These are phyloP conservation scores for Thamnaconus septentrionalis DNA, from an alignment of 2,113 vertebrate species.

Conservation along the genomic window DNA sequence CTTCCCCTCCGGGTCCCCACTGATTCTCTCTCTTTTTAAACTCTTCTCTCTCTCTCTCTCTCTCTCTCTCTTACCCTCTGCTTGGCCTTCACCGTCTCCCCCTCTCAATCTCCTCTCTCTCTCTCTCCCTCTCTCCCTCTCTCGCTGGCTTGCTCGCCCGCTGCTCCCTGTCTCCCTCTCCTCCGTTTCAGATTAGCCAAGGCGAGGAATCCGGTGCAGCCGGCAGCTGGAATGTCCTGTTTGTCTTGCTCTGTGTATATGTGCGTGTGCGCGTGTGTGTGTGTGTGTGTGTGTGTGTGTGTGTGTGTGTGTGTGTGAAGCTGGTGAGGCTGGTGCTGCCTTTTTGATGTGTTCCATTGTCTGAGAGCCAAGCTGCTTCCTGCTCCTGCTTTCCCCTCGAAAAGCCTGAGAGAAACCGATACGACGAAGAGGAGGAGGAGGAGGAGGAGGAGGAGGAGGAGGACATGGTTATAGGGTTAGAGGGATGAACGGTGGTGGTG, in stretches of 20 bases:
- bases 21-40: slow-evolving; percentile 12
- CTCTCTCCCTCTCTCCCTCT: slow-evolving; percentile 29
- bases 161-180: slow-evolving; percentile 71
- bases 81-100: slow-evolving; percentile 25
- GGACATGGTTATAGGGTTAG: slow-evolving; percentile 19
- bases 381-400: slow-evolving; percentile 63
- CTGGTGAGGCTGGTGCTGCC: slow-evolving; percentile 70
- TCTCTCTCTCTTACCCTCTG: background rate
- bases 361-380: slow-evolving; percentile 80
- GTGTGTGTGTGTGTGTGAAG: slow-evolving; percentile 37
- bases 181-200: slow-evolving; percentile 75
- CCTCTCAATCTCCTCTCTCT: too few species aligned
- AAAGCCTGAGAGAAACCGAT: slow-evolving; percentile 57
- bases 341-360: slow-evolving; percentile 84
- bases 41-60: slow-evolving; percentile 6
- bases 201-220: slow-evolving; percentile 79
- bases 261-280: slow-evolving; percentile 43
- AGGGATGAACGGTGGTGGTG: slow-evolving; percentile 29
- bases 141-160: slow-evolving; percentile 54
- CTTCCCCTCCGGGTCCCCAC: slow-evolving; percentile 5
- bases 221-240: slow-evolving; percentile 84
- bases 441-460: slow-evolving; percentile 24
- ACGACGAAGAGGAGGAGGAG: slow-evolving; percentile 24
- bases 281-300: slow-evolving; percentile 31
- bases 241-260: slow-evolving; percentile 76